These are phyloP conservation scores for Oncorhynchus kisutch DNA, from an alignment of 2,113 vertebrate genomes.

Conservation along the genomic window DNA sequence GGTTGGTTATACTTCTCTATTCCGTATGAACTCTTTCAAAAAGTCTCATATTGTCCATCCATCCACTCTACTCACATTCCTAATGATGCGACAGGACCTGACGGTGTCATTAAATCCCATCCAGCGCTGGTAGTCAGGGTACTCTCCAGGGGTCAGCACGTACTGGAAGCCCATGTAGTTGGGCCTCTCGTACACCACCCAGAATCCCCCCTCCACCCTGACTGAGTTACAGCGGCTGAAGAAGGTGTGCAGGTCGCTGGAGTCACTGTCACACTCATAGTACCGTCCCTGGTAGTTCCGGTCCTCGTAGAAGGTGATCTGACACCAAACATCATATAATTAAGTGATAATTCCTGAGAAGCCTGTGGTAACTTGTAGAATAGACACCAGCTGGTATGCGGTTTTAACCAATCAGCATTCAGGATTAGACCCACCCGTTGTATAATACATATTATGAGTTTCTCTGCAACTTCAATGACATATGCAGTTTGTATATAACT, in stretches of 20 bases:
- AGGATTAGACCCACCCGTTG: too few relatives aligned
- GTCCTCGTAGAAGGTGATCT: slow-evolving; percentile 36
- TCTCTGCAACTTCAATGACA: too few relatives aligned
- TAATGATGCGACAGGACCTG: slow-evolving; percentile 63
- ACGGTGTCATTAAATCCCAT: slow-evolving; percentile 70
- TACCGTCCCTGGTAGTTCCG: slow-evolving; percentile 49
- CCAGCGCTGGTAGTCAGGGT: slow-evolving; percentile 69
- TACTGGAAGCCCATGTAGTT: slow-evolving; percentile 71
- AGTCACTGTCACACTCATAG: slow-evolving; percentile 70
- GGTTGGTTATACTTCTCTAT: background rate
- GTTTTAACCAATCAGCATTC: too few relatives aligned
- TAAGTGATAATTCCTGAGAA: too few relatives aligned
- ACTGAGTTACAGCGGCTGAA: slow-evolving; percentile 63
- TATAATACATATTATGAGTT: too few relatives aligned
- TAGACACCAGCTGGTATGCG: too few relatives aligned
- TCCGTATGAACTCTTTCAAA: background rate
- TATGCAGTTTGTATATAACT: too few relatives aligned
- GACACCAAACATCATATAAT: background rate
- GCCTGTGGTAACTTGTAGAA: too few relatives aligned
- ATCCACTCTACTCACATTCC: slow-evolving; percentile 51
- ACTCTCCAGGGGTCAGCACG: slow-evolving; percentile 69
- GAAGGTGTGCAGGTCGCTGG: slow-evolving; percentile 64
- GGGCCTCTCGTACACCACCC: slow-evolving; percentile 71
- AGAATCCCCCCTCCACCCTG: slow-evolving; percentile 61
- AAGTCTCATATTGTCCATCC: slow-evolving; percentile 1